phyloP scores from a whole-genome alignment of 2,113 vertebrate genomes.

The Epinephelus moara region DNA sequence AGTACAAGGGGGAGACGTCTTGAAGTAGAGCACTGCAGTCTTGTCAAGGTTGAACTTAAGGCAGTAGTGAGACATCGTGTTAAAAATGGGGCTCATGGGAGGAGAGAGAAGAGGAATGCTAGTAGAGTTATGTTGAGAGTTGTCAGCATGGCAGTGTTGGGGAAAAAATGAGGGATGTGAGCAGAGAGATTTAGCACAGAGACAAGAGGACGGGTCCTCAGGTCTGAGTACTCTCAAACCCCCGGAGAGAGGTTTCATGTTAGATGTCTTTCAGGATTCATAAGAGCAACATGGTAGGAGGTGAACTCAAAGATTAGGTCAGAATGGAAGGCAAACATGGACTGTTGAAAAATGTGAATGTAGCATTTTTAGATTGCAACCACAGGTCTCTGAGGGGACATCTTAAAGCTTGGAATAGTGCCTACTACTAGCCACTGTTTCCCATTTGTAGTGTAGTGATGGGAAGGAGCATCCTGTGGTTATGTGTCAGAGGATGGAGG shows the following conservation, averaged over 20 bases:
- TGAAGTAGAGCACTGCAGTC: slow-evolving; percentile 45
- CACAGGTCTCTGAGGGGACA: background rate
- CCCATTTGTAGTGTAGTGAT: background rate
- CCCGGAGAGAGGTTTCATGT: slow-evolving; percentile 17
- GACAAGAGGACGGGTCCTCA: slow-evolving; percentile 24
- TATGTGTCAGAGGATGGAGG: background rate
- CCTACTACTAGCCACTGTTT: background rate
- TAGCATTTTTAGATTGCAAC: slow-evolving; percentile 10
- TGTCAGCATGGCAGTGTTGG: slow-evolving; percentile 45
- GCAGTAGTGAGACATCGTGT: slow-evolving; percentile 42
- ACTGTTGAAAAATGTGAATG: slow-evolving; percentile 16
- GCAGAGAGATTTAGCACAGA: slow-evolving; percentile 17
- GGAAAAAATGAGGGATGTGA: slow-evolving; percentile 28
- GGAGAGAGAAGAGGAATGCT: slow-evolving; percentile 17
- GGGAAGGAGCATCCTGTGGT: background rate
- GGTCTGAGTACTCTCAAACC: slow-evolving; percentile 23
- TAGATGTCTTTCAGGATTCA: slow-evolving; percentile 13
- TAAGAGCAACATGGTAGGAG: background rate
- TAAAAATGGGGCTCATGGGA: slow-evolving; percentile 48
- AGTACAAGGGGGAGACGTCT: slow-evolving; percentile 20
- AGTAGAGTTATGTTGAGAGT: slow-evolving; percentile 38
- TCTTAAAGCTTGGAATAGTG: background rate
- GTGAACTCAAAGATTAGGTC: slow-evolving; percentile 29
- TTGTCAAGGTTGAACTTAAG: slow-evolving; percentile 62
- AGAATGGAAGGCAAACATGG: background rate